phyloP scores from a whole-genome alignment of 2,113 vertebrate species.

The Excalfactoria chinensis region DNA sequence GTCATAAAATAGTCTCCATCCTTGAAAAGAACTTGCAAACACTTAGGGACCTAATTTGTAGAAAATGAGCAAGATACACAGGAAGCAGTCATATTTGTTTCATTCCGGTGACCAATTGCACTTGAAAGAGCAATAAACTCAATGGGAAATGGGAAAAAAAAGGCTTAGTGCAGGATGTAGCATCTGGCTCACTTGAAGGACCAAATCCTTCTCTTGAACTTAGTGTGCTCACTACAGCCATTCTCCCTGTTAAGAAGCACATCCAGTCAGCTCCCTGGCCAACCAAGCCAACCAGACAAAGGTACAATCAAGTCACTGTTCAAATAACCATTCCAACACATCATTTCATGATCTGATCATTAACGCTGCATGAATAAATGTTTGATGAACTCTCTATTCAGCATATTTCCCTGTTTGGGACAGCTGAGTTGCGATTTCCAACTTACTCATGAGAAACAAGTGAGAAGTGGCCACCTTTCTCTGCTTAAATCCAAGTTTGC shows the following conservation, averaged over 20 bases:
- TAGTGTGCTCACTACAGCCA: fast-evolving
- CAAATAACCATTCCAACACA: not conserved
- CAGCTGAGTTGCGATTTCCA: not conserved
- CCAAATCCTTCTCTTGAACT: not conserved
- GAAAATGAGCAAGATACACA: not conserved
- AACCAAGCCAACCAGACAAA: not conserved
- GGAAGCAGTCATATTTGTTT: not conserved
- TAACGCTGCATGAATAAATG: not conserved
- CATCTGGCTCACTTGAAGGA: not conserved
- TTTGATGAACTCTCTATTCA: not conserved
- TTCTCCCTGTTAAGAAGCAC: not conserved
- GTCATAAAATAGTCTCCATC: not conserved
- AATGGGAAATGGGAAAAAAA: not conserved
- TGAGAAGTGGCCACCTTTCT: not conserved
- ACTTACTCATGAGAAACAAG: not conserved
- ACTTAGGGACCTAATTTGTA: not conserved
- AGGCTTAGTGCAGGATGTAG: not conserved
- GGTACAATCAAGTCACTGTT: not conserved
- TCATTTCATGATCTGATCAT: not conserved
- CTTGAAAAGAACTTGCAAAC: not conserved
- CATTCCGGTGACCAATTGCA: not conserved
- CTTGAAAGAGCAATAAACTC: not conserved
- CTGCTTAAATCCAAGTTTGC: not conserved
- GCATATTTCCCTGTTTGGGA: not conserved
- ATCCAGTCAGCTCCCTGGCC: not conserved